These are phyloP conservation scores for Epinephelus coioides DNA, from an alignment of 2,797 vertebrate genomes.

Conservation along the genomic window DNA sequence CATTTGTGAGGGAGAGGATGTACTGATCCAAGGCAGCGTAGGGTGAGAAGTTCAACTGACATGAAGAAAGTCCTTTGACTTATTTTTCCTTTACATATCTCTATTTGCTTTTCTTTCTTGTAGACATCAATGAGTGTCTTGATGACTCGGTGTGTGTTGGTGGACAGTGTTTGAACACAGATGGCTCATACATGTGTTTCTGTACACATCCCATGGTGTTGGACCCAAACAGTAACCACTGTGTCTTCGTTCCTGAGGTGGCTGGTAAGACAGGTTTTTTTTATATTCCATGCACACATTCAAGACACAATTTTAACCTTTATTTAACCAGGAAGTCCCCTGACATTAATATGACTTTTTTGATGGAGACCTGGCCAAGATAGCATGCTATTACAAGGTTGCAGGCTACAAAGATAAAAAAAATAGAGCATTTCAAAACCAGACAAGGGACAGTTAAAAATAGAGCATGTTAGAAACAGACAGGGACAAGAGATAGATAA, in stretches of 20 bases:
- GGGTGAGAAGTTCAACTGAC: neutral
- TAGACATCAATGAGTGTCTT: constrained; percentile 95
- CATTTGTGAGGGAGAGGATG: too few species aligned
- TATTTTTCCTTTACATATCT: neutral
- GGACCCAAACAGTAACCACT: constrained; percentile 86
- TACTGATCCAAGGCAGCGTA: constrained; percentile 1
- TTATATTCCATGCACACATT: too few species aligned
- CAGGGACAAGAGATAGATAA: too few species aligned
- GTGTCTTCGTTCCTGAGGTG: constrained; percentile 83
- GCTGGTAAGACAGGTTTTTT: constrained; percentile 80
- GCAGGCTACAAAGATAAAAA: too few species aligned
- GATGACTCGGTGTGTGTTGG: constrained; percentile 91
- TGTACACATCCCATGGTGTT: constrained; percentile 92
- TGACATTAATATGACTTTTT: too few species aligned
- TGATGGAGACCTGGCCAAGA: too few species aligned
- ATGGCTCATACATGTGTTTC: constrained; percentile 95
- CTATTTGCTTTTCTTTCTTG: constrained; percentile 41
- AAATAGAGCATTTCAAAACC: too few species aligned
- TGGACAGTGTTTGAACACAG: constrained; percentile 93
- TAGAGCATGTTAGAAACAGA: too few species aligned
- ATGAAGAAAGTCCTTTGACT: neutral
- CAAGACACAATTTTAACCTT: too few species aligned
- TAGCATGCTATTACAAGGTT: too few species aligned
- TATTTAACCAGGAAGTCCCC: too few species aligned
- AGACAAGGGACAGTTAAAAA: too few species aligned